Evolutionary conservation across 2,888 invertebrate species (phyloP).

Genomic region (Melolontha melolontha): DNA sequence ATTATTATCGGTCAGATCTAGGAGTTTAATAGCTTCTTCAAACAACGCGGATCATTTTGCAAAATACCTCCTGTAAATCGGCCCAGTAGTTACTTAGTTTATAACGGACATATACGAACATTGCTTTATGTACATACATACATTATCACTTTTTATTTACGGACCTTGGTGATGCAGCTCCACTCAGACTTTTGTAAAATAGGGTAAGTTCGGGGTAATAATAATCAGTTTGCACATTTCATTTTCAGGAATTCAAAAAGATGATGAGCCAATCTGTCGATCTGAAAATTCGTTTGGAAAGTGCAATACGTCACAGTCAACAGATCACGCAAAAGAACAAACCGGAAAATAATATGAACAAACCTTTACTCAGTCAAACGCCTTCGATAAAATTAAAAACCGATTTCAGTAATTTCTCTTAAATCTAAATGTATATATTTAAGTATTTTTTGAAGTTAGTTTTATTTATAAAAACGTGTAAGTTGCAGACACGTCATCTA

Average conservation of each 20-base stretch:
- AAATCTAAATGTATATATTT: slow-evolving; percentile 54
- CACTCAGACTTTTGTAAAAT: no score
- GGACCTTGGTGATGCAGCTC: no score
- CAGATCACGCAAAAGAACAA: slow-evolving; percentile 70
- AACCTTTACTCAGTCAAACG: slow-evolving; percentile 63
- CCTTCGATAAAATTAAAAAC: slow-evolving; percentile 94
- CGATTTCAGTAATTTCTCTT: slow-evolving; percentile 93
- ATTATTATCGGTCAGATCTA: no score
- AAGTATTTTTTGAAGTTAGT: slow-evolving; percentile 22
- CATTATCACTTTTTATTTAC: no score
- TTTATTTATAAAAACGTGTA: no score
- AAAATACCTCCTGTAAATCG: no score
- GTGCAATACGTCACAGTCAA: slow-evolving; percentile 82
- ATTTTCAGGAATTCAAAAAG: slow-evolving; percentile 84
- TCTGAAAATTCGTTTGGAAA: slow-evolving; percentile 84
- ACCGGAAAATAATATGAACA: slow-evolving; percentile 65
- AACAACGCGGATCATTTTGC: no score
- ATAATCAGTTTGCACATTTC: slow-evolving; percentile 14
- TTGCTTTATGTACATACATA: no score
- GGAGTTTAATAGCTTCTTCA: no score
- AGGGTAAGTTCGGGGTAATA: neutral
- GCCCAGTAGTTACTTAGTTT: no score
- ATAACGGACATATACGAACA: no score
- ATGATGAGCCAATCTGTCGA: slow-evolving; percentile 88
- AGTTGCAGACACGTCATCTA: no score